Evolutionary conservation across 2,888 invertebrate species (phyloP).

Genomic region (Eristalis arbustorum): DNA sequence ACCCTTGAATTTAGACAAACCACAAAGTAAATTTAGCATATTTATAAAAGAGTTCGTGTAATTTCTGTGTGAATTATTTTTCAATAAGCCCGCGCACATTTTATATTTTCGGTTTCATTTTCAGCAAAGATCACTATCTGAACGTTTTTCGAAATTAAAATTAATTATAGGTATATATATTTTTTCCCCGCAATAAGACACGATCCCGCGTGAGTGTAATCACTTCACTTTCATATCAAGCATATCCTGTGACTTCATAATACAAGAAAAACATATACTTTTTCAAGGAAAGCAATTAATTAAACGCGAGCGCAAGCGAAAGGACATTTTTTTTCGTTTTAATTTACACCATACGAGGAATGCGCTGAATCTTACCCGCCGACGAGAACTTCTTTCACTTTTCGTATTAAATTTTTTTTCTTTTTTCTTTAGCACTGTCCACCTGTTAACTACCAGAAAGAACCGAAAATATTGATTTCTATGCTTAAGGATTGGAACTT

Average conservation of each 20-base stretch:
- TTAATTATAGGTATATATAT: too few species aligned
- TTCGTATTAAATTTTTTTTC: slow-evolving; percentile 15
- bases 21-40: slow-evolving; percentile 16
- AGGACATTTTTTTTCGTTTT: slow-evolving; percentile 13
- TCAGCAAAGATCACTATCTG: slow-evolving; percentile 21
- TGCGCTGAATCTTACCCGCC: slow-evolving; percentile 22
- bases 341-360: slow-evolving; percentile 43
- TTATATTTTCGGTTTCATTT: background rate
- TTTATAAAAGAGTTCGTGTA: slow-evolving; percentile 6
- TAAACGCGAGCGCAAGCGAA: background rate
- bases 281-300: slow-evolving; percentile 34
- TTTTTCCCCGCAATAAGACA: background rate
- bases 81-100: slow-evolving; percentile 32
- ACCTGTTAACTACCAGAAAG: slow-evolving; percentile 30
- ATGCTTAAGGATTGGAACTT: slow-evolving; percentile 23
- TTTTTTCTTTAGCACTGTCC: slow-evolving; percentile 32
- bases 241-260: slow-evolving; percentile 12
- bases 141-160: background rate
- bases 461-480: slow-evolving; percentile 54
- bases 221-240: slow-evolving; percentile 43
- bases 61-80: slow-evolving; percentile 14
- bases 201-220: slow-evolving; percentile 28
- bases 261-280: slow-evolving; percentile 5
- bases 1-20: slow-evolving; percentile 45
- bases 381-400: slow-evolving; percentile 2